Base-by-base conservation (phyloP, 2,888 invertebrate species). In the Ceramica pisi region DNA sequence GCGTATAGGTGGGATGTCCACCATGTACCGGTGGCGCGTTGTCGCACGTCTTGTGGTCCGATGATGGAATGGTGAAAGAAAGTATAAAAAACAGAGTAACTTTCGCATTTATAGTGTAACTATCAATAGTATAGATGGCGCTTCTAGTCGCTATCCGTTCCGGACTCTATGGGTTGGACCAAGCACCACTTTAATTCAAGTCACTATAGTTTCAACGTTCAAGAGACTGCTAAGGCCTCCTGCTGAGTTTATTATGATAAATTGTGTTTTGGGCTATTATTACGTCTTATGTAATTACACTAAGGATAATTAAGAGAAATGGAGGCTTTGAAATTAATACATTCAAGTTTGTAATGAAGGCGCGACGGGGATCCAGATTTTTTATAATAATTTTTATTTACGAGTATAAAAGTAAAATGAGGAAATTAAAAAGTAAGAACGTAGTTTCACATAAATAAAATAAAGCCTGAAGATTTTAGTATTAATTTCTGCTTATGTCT, bases 221-320 rank as follows among this genome's bases (percentile, higher is more conserved):
- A 71, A 76, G 63, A 68, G 65, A 38, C 53, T 65, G 65, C 53
- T 16, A 53, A 55, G 41, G 46, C 67, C 55, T 53, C 84, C 63
- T 50, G 56, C 77, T 55, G 73, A 57, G 72, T 69, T 83, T 71
- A 80, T 82, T 71, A 74, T 76, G 81, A 83, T 74, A 74, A 76
- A 82, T 83, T 77, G 60, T 65, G 72, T 82, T 82, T 67, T 65
- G 50, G 56, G 61, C 62, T 46, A 66, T 76, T 71, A 75, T 68
- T 67, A 57, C 35, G 72, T 48, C 64, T 78, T 69, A 77, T 69
- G 31, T 77, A 67, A 81, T 78, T 81, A 78, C 71, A 50, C 55
- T 41, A 61, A 46, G 55, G 60, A 80, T 79, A 80, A 77, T 77
- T 63, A 75, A 80, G 76, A 80, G 75, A 75, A 77, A 80, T 59